Conservation (phyloP, 2,888 invertebrate genomes). For the Timema cristinae region DNA sequence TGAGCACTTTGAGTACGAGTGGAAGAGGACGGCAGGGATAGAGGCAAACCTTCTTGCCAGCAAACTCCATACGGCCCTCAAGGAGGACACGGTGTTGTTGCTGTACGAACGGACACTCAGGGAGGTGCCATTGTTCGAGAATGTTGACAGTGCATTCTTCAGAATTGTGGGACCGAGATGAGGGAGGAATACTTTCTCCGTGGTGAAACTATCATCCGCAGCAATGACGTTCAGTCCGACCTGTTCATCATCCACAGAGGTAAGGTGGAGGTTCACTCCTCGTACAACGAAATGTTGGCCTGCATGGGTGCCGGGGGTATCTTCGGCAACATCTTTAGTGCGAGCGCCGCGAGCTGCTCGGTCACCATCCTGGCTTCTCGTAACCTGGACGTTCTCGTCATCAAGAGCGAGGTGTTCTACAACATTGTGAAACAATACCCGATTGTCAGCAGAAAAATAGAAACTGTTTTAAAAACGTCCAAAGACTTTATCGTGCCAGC, state of each 20-base stretch:
- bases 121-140: constrained; percentile 53
- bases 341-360: constrained; percentile 45
- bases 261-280: constrained; percentile 50
- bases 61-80: constrained; percentile 50
- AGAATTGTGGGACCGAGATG: constrained; percentile 51
- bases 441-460: no score
- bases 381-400: no score
- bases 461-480: no score
- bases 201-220: constrained; percentile 50
- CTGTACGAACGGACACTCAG: constrained; percentile 52
- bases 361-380: constrained; percentile 47
- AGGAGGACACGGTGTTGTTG: constrained; percentile 53
- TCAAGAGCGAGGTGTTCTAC: no score
- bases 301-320: constrained; percentile 53
- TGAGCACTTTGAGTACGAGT: constrained; percentile 52
- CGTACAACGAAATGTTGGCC: constrained; percentile 50
- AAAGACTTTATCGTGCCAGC: no score
- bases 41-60: constrained; percentile 48
- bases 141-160: constrained; percentile 53
- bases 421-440: no score
- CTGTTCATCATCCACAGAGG: constrained; percentile 53
- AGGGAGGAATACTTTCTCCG: constrained; percentile 52
- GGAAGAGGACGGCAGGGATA: constrained; percentile 52
- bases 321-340: constrained; percentile 51
- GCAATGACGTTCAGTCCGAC: constrained; percentile 48